These are phyloP conservation scores for Pongo pygmaeus DNA, from an alignment of 2,113 vertebrate genomes.

Conservation along the genomic window DNA sequence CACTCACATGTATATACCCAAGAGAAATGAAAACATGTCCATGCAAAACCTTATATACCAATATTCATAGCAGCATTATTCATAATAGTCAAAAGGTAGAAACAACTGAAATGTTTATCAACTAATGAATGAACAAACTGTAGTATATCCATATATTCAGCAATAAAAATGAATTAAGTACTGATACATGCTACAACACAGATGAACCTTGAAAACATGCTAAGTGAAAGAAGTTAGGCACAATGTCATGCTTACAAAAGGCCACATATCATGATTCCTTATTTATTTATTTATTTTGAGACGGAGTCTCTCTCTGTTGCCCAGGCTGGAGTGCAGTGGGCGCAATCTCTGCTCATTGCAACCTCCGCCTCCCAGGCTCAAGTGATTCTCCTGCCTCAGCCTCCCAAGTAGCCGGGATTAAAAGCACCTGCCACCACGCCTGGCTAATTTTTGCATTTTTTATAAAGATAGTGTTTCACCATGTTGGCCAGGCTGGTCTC, in stretches of 20 bases:
- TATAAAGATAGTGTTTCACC: too few species aligned
- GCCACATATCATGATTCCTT: not conserved
- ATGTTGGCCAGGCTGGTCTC: too few species aligned
- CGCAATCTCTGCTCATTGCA: too few species aligned
- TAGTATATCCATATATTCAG: not conserved
- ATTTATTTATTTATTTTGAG: too few species aligned
- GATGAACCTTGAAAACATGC: not conserved
- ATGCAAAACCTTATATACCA: not conserved
- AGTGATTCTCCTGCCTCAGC: too few species aligned
- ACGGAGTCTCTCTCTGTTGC: too few species aligned
- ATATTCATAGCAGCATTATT: slow-evolving; percentile 8
- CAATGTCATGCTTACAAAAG: not conserved
- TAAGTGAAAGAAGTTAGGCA: not conserved
- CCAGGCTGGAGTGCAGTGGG: too few species aligned
- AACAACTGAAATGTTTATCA: not conserved
- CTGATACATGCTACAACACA: not conserved
- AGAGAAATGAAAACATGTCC: not conserved
- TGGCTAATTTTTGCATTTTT: too few species aligned
- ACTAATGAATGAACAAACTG: not conserved
- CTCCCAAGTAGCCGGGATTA: too few species aligned
- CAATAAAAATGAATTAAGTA: not conserved
- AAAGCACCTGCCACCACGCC: too few species aligned
- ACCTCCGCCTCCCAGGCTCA: too few species aligned
- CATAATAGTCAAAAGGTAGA: not conserved
- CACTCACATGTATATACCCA: not conserved